Evolutionary conservation across 1,140 invertebrate species (phyloP).

Genomic region (Anastrepha obliqua): DNA sequence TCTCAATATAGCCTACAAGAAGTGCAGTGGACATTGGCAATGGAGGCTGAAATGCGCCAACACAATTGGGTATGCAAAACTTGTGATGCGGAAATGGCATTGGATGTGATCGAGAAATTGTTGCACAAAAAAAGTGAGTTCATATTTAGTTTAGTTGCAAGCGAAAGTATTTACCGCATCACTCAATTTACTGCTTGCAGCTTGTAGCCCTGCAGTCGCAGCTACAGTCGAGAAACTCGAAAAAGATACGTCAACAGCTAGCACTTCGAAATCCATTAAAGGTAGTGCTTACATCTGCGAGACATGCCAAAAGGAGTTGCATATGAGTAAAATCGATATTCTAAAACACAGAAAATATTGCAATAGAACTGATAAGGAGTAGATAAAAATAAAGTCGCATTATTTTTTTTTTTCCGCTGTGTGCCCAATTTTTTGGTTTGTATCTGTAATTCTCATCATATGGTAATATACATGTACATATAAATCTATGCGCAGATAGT

Average conservation of each 20-base stretch:
- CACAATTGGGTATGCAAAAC: slow-evolving; percentile 78
- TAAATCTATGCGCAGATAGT: slow-evolving; percentile 57
- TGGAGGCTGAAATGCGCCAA: slow-evolving; percentile 76
- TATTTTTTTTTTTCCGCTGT: neutral
- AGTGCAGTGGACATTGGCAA: slow-evolving; percentile 78
- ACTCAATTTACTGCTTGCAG: neutral
- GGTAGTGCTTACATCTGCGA: slow-evolving; percentile 80
- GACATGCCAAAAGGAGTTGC: slow-evolving; percentile 81
- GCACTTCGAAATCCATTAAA: neutral
- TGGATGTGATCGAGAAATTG: slow-evolving; percentile 78
- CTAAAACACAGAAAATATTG: slow-evolving; percentile 83
- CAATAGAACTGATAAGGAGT: slow-evolving; percentile 55
- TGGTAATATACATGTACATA: slow-evolving; percentile 25
- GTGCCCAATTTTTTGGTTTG: neutral
- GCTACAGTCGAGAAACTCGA: neutral
- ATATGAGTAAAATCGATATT: slow-evolving; percentile 85
- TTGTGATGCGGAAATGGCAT: slow-evolving; percentile 75
- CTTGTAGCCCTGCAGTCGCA: neutral
- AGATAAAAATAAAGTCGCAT: neutral
- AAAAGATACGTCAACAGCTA: neutral
- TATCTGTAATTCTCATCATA: neutral
- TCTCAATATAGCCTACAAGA: slow-evolving; percentile 73
- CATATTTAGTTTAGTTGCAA: neutral
- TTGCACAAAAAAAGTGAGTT: slow-evolving; percentile 74
- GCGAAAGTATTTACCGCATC: neutral